These are phyloP conservation scores for Sycophila texana DNA, from an alignment of 2,888 invertebrate genomes.

Conservation along the genomic window DNA sequence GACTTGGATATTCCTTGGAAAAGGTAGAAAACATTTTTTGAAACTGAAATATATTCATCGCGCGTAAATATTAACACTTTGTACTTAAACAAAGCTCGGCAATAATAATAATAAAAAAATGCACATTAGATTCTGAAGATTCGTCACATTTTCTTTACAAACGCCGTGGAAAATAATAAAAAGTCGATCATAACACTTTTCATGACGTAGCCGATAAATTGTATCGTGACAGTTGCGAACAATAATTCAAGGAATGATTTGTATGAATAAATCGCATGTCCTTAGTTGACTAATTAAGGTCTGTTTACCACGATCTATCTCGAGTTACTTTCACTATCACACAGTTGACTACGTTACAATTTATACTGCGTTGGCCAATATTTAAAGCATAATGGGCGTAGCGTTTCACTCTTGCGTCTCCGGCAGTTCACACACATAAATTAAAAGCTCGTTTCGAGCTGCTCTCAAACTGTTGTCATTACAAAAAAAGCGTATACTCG, in stretches of 20 bases:
- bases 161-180: not conserved
- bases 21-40: too few species aligned
- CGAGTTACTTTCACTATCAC: conserved; percentile 29
- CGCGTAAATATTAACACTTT: not conserved
- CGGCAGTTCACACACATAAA: not conserved
- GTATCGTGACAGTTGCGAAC: conserved; percentile 23
- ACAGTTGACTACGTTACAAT: not conserved
- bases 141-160: not conserved
- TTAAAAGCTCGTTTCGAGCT: too few species aligned
- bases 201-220: conserved; percentile 17
- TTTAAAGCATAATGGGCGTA: not conserved
- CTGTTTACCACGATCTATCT: conserved; percentile 14
- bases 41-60: too few species aligned
- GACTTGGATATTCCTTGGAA: too few species aligned
- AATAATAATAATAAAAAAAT: too few species aligned
- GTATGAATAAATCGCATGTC: conserved; percentile 25
- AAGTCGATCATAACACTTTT: conserved; percentile 1
- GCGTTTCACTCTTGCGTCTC: not conserved
- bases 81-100: not conserved
- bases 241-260: conserved; percentile 37
- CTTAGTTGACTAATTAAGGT: conserved; percentile 40
- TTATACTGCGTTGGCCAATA: not conserved
- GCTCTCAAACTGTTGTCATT: too few species aligned
- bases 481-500: too few species aligned
- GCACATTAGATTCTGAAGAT: not conserved